Base-by-base conservation (phyloP, 2,888 invertebrate species). In the Oligia fasciuncula region DNA sequence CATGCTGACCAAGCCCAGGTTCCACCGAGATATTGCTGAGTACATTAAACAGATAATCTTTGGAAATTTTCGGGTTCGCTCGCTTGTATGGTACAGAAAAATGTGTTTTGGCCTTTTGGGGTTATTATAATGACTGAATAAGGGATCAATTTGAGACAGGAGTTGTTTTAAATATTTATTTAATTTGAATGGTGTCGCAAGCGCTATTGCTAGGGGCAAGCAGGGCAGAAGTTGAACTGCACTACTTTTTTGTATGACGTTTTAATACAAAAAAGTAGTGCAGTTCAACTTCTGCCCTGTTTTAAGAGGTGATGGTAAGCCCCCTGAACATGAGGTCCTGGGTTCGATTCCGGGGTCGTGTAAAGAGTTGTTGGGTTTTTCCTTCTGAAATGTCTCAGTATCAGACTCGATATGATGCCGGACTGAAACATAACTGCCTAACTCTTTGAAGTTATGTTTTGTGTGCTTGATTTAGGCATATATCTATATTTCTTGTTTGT, bases 1-100 rank as follows among this genome's bases (percentile, higher is more conserved):
- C 92, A 86, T 84, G 83, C 87, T 87, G 89, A 81, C 90, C 90
- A 85, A 81, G 88, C 88, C 88, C 67, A 43, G 84, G 57, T 54
- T 70, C 79, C 86, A 88, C 89, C 89, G 66, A 80, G 74, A 81
- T 86, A 83, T 67, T 84, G 73, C 82, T 73, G 73, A 68, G 73
- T 71, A 87, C 77, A 87, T 84, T 86, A 81, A 75, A 84, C 76
- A 82, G 89, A 90, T 88, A 88, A 88, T 89, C 88, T 87, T 80
- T 70, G 69, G 51, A 85, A 83, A 85, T 85, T 88, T 90, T 75
- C 86, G 85, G 79, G 75, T 19, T 66, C 63, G 77, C 66, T 51
- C 35, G 43, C 43, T 19, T 60, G 71, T 43, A 4, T 13, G n/a
- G 60, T 43, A 19, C 4, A 5, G 23, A 73, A 79, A 49, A 66